These are phyloP conservation scores for Nymphalis urticae DNA, from an alignment of 2,888 invertebrate genomes.

Conservation along the genomic window DNA sequence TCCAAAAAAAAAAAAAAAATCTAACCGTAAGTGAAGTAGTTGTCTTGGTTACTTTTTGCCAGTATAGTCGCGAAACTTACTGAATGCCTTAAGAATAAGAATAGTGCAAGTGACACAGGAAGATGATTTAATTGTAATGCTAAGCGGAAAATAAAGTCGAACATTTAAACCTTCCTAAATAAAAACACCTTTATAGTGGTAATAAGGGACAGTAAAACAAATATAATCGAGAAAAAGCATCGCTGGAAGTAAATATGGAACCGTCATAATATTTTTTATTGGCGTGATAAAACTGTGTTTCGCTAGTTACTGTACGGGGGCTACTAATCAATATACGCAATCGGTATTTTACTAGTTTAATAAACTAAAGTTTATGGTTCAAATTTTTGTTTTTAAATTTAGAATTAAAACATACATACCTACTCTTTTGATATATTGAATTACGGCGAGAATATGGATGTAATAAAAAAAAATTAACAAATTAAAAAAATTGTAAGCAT, in stretches of 20 bases:
- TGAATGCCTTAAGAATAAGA: neutral
- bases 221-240: constrained; percentile 47
- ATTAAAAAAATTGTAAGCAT: too few species aligned
- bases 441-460: too few species aligned
- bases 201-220: constrained; percentile 48
- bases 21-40: too few species aligned
- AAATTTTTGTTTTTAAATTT: too few species aligned
- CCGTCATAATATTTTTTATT: constrained; percentile 52
- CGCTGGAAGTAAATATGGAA: constrained; percentile 50
- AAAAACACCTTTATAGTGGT: constrained; percentile 41
- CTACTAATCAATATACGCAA: constrained; percentile 32
- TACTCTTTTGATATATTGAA: too few species aligned
- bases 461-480: too few species aligned
- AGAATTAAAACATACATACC: too few species aligned
- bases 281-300: constrained; percentile 48
- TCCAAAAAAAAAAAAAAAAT: too few species aligned
- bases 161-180: constrained; percentile 22
- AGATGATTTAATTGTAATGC: neutral
- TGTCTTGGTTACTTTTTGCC: too few species aligned
- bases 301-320: constrained; percentile 31
- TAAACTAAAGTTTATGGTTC: constrained; percentile 5
- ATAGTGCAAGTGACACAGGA: neutral
- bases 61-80: too few species aligned
- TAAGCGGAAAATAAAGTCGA: neutral
- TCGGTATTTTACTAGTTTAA: constrained; percentile 15